A percentile compares a stretch with the other conserved stretches of the same genome.
Conservation (phyloP, 2,888 invertebrate genomes). For the Octonoba sinensis region DNA sequence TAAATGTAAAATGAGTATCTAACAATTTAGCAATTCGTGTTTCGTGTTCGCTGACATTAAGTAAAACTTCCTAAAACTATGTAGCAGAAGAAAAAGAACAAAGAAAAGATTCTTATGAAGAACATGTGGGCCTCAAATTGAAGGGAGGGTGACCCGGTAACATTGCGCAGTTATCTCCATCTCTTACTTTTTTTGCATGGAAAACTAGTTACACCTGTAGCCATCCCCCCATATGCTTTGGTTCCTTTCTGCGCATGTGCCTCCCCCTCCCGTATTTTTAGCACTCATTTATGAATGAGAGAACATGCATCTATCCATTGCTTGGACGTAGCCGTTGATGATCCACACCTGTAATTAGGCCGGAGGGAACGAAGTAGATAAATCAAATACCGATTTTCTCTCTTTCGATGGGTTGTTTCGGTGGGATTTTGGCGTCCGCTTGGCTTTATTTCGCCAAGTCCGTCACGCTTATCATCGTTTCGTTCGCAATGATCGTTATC, state of each 20-base stretch:
- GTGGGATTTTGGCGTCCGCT: background rate
- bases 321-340: conserved; percentile 8
- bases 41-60: background rate
- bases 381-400: conserved; percentile 48
- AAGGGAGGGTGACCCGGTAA: too few relatives aligned
- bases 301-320: conserved; percentile 10
- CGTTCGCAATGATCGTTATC: too few relatives aligned
- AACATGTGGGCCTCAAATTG: too few relatives aligned
- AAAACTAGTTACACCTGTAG: conserved; percentile 35
- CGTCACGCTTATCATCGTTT: too few relatives aligned
- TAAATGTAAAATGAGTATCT: too few relatives aligned
- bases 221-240: background rate
- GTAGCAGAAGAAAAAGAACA: background rate
- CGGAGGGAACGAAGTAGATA: conserved; percentile 19
- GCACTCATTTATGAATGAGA: conserved; percentile 7
- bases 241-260: conserved; percentile 2
- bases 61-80: background rate
- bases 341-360: conserved; percentile 48
- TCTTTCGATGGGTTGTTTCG: background rate
- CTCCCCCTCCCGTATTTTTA: background rate
- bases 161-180: conserved; percentile 1
- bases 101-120: background rate
- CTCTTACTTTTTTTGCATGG: background rate
- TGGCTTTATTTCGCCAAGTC: too few relatives aligned
- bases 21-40: too few relatives aligned